Percentiles rank a stretch among this genome's conserved stretches.
phyloP scores from a whole-genome alignment of 2,797 vertebrate genomes.

The Melanotaenia boesemani region DNA sequence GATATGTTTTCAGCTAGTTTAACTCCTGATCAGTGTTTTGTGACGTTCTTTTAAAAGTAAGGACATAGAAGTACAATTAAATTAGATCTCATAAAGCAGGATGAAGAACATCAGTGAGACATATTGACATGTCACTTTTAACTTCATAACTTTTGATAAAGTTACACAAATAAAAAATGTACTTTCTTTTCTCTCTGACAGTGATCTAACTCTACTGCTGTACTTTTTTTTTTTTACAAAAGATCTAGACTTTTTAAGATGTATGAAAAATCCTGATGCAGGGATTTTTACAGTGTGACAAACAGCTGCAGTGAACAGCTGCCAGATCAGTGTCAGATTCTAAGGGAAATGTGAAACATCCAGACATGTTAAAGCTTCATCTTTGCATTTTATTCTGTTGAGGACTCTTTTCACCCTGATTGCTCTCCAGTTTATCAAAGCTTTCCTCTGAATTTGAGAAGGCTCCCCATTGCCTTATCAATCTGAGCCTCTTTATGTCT shows the following conservation, averaged over 20 bases:
- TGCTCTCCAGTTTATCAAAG: slow-evolving; percentile 64
- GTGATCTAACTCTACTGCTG: background rate
- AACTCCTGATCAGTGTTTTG: background rate
- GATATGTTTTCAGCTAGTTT: background rate
- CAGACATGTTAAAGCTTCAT: slow-evolving; percentile 31
- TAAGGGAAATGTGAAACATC: slow-evolving; percentile 58
- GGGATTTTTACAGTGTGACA: slow-evolving; percentile 43
- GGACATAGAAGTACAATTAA: background rate
- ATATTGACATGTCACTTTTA: background rate
- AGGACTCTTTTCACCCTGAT: slow-evolving; percentile 59
- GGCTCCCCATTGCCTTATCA: slow-evolving; percentile 64
- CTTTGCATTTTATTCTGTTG: slow-evolving; percentile 51
- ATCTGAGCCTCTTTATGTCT: slow-evolving; percentile 59
- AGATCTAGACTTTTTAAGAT: slow-evolving; percentile 20
- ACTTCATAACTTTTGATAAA: too few species aligned
- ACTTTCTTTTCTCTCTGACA: background rate
- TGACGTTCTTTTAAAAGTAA: background rate
- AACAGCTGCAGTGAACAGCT: slow-evolving; percentile 66
- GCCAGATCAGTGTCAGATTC: slow-evolving; percentile 47
- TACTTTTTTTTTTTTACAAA: slow-evolving; percentile 1
- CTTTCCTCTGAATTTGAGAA: slow-evolving; percentile 32
- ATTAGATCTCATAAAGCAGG: background rate
- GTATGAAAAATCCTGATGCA: slow-evolving; percentile 34
- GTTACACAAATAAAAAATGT: too few species aligned
- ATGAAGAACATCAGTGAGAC: background rate